Base-by-base conservation (phyloP, 2,888 invertebrate genomes). In the Carabus problematicus region DNA sequence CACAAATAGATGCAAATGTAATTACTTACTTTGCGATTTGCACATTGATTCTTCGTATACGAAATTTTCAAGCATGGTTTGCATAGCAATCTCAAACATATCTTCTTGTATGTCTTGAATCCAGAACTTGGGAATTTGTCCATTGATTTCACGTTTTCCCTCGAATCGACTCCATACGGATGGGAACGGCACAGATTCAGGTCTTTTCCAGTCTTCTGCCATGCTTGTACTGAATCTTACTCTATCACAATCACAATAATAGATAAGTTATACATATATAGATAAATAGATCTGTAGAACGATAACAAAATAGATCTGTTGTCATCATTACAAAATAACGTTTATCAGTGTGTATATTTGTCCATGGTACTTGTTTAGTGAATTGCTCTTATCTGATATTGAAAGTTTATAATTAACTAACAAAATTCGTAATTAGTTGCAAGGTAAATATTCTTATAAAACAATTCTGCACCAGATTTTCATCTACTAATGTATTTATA, bases 1-100 rank as follows among this genome's bases (percentile, higher is more conserved):
- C 29, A 29, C 29, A 29, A 3, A 29, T 29, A 29, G 2, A 29
- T 3, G 3, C 29, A 29, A 29, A 29, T 3, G 29, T 29, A 29
- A 29, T 1, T 47, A 39, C 68, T 70, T 74, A 84, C 84, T 78
- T 71, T 83, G 75, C 1, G 76, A 71, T 4, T 75, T 83, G 80
- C 85, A 85, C 8, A 84, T 84, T 0, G 85, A 85, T 59, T 85
- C 85, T 45, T 85, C 84, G n/a, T 78, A 77, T 1, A 82, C 82
- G 72, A 85, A 85, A 72, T 84, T 78, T 1, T 75, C 78, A 1
- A 76, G 74, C 72, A 86, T 78, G 69, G 84, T 76, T 0, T 81
- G 76, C 3, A 85, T 72, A 0, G 83, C 82, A 0, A 78, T 75
- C 0, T 82, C 81, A 56, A 77, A 73, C 74, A 80, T 75, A 7